Conservation (phyloP, 23 tunicate genomes). For the Oikopleura dioica region DNA sequence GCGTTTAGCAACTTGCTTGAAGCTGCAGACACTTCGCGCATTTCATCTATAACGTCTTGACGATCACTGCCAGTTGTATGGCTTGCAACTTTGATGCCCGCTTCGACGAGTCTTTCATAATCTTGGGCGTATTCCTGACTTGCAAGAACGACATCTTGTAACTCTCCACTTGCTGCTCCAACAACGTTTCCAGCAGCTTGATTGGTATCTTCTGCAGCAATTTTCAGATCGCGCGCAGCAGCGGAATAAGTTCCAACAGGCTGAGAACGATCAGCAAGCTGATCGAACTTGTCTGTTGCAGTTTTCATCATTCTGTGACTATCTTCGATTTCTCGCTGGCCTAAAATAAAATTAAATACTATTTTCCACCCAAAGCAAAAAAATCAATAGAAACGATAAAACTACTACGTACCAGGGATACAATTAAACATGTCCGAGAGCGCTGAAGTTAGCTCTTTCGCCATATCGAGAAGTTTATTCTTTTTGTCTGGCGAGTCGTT, state of each 20-base stretch:
- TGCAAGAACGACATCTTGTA: conserved; percentile 58
- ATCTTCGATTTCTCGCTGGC: background rate
- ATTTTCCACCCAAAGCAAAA: no score
- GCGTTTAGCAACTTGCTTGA: conserved; percentile 82
- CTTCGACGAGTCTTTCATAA: background rate
- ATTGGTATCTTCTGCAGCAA: conserved; percentile 73
- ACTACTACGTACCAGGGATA: conserved; percentile 9
- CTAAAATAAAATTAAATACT: no score
- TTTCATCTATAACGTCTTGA: conserved; percentile 65
- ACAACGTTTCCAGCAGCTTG: conserved; percentile 79
- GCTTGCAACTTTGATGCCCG: background rate
- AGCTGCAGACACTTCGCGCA: conserved; percentile 67
- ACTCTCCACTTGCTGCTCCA: conserved; percentile 69
- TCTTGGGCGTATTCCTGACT: conserved; percentile 28
- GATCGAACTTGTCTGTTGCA: background rate
- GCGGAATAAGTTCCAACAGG: conserved; percentile 51
- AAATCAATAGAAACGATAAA: no score
- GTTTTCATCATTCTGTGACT: background rate
- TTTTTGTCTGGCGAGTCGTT: background rate
- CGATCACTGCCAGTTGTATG: conserved; percentile 40
- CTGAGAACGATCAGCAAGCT: conserved; percentile 11
- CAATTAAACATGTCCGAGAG: background rate
- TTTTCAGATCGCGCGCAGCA: conserved; percentile 52
- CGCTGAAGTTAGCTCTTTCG: background rate
- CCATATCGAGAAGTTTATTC: background rate